Base-by-base conservation (phyloP, 2,888 invertebrate species). In the Orthosia incerta region DNA sequence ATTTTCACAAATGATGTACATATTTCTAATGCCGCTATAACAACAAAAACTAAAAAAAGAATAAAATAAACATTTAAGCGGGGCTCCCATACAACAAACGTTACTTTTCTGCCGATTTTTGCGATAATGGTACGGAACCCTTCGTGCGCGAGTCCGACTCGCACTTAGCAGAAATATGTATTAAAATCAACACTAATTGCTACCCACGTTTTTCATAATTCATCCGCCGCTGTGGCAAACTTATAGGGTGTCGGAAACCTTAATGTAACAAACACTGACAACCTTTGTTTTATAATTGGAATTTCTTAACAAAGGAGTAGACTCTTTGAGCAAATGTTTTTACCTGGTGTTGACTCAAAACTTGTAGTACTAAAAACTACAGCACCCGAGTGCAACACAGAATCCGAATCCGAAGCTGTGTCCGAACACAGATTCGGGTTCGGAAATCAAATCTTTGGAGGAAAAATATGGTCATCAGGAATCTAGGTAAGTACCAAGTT, bases 221-320 rank as follows among this genome's bases (percentile, higher is more conserved):
- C 23, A 55, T 26, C 59, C 12, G 45, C 39, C 18, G 11, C 18
- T 12, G 20, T 66, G 18, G 45, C 4, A 51, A 75, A 78, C 62
- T 83, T 85, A 63, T 75, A 74, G 39, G 86, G 46, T 60, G 50
- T 81, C 81, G 18, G 76, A 74, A 85, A 74, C 80, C 80, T 46
- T 74, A 81, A 68, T 81, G 68, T 74, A 71, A 68, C 62, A 77
- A 79, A 79, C 74, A 79, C 71, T 74, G 68, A 73, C 59, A 67
- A 11, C 57, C 1, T 48, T 81, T 79, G 75, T 79, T 83, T 65
- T 26, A 56, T 83, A 71, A 83, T 81, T 81, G 75, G 51, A 65
- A 48, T 65, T 79, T 74, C n/a, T 23, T 48, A 50, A 72, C 74
- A 83, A 83, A 67, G 39, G 50, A 57, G 48, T 63, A 9, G n/a